These are phyloP conservation scores for Dinocampus coccinellae DNA, from an alignment of 2,888 invertebrate genomes.

Conservation along the genomic window DNA sequence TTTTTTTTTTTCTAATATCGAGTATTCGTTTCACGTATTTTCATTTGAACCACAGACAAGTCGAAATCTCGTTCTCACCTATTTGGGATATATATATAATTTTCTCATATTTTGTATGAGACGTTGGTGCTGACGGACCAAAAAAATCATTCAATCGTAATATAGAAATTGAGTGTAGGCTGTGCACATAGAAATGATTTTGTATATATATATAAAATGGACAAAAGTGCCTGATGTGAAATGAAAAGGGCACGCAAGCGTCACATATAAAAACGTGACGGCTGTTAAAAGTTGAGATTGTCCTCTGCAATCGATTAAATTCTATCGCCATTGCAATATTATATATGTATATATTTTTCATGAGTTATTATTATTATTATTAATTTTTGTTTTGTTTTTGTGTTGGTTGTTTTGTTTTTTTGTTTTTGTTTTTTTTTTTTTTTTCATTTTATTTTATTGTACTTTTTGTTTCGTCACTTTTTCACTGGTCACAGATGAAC, in stretches of 20 bases:
- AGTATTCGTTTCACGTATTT: constrained; percentile 9
- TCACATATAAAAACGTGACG: constrained; percentile 11
- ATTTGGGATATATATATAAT: too few species aligned
- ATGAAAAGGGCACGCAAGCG: constrained; percentile 3
- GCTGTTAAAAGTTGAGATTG: constrained; percentile 4
- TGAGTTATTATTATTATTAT: not conserved
- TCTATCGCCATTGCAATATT: not conserved
- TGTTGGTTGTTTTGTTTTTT: not conserved
- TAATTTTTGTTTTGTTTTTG: not conserved
- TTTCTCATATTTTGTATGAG: too few species aligned
- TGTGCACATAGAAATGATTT: not conserved
- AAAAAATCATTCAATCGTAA: constrained; percentile 28
- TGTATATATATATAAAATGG: not conserved
- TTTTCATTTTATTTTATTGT: not conserved
- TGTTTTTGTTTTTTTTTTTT: not conserved
- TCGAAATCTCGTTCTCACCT: too few species aligned
- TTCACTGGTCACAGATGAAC: constrained; percentile 11
- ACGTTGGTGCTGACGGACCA: constrained; percentile 22
- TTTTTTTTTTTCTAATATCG: not conserved
- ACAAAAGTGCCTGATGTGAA: not conserved
- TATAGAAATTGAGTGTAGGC: not conserved
- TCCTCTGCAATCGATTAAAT: not conserved
- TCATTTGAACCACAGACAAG: not conserved
- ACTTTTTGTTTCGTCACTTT: too few species aligned
- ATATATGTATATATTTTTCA: too few species aligned